Evolutionary conservation across 2,888 invertebrate species (phyloP).

Genomic region (Phyllotreta cruciferae): DNA sequence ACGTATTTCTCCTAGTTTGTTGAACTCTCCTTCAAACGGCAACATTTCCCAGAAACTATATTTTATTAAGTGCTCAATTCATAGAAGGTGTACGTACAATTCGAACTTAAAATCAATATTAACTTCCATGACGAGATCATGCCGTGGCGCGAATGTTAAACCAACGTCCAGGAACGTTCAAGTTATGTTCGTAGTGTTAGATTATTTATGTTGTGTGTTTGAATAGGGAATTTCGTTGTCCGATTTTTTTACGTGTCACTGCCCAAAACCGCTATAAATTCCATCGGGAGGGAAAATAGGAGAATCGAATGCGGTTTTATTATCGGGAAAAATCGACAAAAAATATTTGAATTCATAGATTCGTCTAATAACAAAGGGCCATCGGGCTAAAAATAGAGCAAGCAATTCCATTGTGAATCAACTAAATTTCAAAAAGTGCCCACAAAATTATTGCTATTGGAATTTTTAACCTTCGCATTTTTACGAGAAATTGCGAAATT

Average conservation of each 20-base stretch:
- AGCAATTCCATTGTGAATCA: too few relatives aligned
- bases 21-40: constrained; percentile 15
- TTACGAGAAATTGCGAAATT: too few relatives aligned
- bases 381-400: neutral
- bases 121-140: constrained; percentile 19
- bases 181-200: constrained; percentile 23
- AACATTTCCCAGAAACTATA: constrained; percentile 20
- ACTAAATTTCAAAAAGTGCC: too few relatives aligned
- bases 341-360: constrained; percentile 9
- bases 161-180: constrained; percentile 19
- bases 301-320: constrained; percentile 15
- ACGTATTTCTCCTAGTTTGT: constrained; percentile 2
- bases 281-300: neutral
- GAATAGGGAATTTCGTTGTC: constrained; percentile 19
- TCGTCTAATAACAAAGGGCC: neutral
- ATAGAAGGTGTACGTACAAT: constrained; percentile 13
- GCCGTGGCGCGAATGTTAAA: constrained; percentile 9
- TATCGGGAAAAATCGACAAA: constrained; percentile 12
- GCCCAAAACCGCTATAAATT: constrained; percentile 21
- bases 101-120: constrained; percentile 29
- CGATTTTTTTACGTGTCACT: constrained; percentile 18
- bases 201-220: constrained; percentile 25
- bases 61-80: constrained; percentile 25
- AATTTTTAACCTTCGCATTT: too few relatives aligned
- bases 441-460: too few relatives aligned